phyloP scores from a whole-genome alignment of 2,797 vertebrate genomes.

The Eulemur coronatus region DNA sequence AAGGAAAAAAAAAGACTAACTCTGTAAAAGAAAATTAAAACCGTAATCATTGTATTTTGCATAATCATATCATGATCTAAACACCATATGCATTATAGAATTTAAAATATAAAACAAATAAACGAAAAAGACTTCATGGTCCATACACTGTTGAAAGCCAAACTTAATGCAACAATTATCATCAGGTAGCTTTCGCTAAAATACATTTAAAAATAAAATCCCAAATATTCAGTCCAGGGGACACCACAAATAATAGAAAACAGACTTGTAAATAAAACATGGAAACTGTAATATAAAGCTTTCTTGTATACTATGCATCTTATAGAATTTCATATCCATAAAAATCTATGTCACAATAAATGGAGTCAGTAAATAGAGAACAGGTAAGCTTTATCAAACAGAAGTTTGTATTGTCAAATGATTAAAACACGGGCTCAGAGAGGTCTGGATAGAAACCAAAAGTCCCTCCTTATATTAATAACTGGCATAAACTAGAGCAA shows the following conservation, averaged over 20 bases:
- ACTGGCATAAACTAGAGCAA: not conserved
- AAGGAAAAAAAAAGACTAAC: not conserved
- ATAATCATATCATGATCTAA: not conserved
- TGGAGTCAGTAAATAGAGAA: not conserved
- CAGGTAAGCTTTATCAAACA: not conserved
- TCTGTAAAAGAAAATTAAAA: not conserved
- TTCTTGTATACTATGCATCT: not conserved
- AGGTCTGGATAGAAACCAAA: not conserved
- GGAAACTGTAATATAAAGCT: not conserved
- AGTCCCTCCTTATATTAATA: not conserved
- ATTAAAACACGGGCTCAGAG: not conserved
- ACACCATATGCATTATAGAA: not conserved
- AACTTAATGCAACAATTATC: not conserved
- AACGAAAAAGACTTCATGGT: not conserved
- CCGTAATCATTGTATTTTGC: not conserved
- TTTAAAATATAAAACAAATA: not conserved
- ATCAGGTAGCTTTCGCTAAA: not conserved
- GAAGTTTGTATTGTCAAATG: not conserved
- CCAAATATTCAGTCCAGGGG: not conserved
- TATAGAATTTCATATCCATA: not conserved
- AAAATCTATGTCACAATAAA: not conserved
- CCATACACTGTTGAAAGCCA: not conserved
- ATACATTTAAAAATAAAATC: not conserved
- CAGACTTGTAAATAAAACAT: not conserved
- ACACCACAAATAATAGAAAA: not conserved